phyloP scores from a whole-genome alignment of 2,113 vertebrate genomes.

The Cichladusa arquata region DNA sequence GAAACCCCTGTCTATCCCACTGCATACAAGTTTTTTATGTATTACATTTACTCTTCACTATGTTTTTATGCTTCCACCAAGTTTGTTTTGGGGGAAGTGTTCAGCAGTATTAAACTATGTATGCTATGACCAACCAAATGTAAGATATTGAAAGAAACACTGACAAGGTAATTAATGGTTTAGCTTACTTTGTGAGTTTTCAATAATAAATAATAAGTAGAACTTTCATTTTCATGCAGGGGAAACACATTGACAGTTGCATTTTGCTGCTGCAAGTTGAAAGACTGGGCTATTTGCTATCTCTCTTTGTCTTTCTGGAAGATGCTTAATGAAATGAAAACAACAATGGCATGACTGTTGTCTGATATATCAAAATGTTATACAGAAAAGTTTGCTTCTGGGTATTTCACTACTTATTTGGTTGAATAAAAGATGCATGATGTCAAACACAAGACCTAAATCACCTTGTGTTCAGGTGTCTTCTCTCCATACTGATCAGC shows the following conservation, averaged over 20 bases:
- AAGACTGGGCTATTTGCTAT: not conserved
- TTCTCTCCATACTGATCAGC: not conserved
- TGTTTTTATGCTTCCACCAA: not conserved
- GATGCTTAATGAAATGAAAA: not conserved
- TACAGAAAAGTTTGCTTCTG: not conserved
- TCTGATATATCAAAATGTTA: not conserved
- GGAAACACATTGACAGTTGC: not conserved
- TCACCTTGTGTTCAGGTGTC: not conserved
- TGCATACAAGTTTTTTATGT: not conserved
- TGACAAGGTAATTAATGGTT: constrained; percentile 70
- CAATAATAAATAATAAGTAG: constrained; percentile 68
- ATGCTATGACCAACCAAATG: constrained; percentile 43
- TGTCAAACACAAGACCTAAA: constrained; percentile 21
- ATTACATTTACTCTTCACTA: not conserved
- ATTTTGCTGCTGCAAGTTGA: not conserved
- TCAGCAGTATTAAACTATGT: not conserved
- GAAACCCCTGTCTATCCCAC: not conserved
- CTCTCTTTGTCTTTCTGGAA: not conserved
- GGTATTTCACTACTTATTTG: constrained; percentile 19
- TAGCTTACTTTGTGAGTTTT: constrained; percentile 55
- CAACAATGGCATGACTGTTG: not conserved
- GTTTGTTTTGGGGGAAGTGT: not conserved
- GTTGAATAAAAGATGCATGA: not conserved
- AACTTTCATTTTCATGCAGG: not conserved
- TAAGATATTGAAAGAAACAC: constrained; percentile 49